Evolutionary conservation across 1,140 invertebrate genomes (phyloP).

Genomic region (Sarcophaga bullata): DNA sequence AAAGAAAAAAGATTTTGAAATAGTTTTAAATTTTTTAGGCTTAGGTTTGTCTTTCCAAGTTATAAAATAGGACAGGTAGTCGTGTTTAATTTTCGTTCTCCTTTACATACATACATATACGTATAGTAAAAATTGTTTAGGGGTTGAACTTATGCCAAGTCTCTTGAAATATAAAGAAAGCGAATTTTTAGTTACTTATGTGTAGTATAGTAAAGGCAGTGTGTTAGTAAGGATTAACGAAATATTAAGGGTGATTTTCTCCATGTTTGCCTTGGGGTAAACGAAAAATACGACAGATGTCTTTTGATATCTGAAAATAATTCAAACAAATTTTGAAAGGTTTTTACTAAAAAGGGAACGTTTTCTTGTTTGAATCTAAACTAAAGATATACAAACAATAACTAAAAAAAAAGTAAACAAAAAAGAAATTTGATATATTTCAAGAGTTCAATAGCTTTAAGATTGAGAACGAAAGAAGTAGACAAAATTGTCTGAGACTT

Average conservation of each 20-base stretch:
- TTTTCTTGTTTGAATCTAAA: background rate
- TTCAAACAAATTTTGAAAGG: constrained; percentile 13
- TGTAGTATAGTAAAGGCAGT: background rate
- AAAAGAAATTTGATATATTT: constrained; percentile 18
- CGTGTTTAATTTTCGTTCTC: no score
- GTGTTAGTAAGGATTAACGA: background rate
- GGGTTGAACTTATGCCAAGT: constrained; percentile 2
- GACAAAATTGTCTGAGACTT: no score
- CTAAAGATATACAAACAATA: background rate
- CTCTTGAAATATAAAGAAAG: background rate
- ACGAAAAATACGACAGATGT: constrained; percentile 30
- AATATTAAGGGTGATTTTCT: constrained; percentile 17
- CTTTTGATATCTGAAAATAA: constrained; percentile 15
- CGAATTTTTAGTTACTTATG: constrained; percentile 11
- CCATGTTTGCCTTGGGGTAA: background rate
- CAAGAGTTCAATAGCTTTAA: constrained; percentile 20
- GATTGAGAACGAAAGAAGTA: background rate
- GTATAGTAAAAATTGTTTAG: background rate
- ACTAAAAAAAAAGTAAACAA: background rate
- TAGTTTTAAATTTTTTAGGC: background rate
- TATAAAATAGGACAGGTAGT: no score
- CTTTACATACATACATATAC: no score
- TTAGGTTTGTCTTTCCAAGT: no score
- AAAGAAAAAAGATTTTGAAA: constrained; percentile 24
- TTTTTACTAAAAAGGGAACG: background rate